Evolutionary conservation across 2,888 invertebrate species (phyloP).

Genomic region (Zootermopsis nevadensis): DNA sequence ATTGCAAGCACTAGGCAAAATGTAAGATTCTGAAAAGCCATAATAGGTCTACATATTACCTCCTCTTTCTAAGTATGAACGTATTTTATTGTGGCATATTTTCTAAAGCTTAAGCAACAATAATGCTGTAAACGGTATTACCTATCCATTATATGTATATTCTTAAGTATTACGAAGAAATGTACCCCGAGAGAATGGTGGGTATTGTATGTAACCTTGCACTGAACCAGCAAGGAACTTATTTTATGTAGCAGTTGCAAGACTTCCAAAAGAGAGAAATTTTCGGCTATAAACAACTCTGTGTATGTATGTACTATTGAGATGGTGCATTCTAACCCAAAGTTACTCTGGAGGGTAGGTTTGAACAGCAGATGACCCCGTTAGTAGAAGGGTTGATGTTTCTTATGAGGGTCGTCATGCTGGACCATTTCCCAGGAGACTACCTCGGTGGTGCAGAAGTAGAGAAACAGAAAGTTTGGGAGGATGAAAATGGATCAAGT

Average conservation of each 20-base stretch:
- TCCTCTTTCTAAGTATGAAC: too few species aligned
- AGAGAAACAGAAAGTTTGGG: neutral
- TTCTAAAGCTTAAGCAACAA: too few species aligned
- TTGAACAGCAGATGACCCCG: conserved; percentile 19
- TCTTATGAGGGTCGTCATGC: conserved; percentile 14
- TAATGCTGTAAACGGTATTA: too few species aligned
- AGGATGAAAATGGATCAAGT: conserved; percentile 30
- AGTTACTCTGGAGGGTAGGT: neutral
- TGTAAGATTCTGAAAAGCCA: too few species aligned
- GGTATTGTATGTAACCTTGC: too few species aligned
- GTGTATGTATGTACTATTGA: neutral
- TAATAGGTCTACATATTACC: too few species aligned
- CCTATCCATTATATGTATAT: too few species aligned
- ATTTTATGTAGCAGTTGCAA: neutral
- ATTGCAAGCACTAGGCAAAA: too few species aligned
- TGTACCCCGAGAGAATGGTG: too few species aligned
- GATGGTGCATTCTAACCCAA: neutral
- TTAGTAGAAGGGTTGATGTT: neutral
- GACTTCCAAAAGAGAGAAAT: neutral
- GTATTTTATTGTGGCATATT: too few species aligned
- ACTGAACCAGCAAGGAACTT: neutral
- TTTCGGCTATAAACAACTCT: neutral
- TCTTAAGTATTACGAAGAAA: too few species aligned
- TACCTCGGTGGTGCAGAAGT: neutral
- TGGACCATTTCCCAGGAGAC: conserved; percentile 25